These are phyloP conservation scores for Delia radicum DNA, from an alignment of 1,140 invertebrate genomes.

Conservation along the genomic window DNA sequence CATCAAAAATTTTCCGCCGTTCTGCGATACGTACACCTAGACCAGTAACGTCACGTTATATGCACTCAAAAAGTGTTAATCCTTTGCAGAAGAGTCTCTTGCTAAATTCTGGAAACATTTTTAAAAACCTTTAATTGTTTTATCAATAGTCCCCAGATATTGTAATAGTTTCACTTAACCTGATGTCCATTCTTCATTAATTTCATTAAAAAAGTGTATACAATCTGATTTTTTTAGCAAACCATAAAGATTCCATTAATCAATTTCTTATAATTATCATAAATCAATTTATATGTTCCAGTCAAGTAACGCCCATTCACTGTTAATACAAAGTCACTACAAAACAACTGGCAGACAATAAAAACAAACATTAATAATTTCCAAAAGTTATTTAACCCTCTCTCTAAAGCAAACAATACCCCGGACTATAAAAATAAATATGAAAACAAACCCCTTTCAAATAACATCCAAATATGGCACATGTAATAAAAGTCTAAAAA, in stretches of 20 bases:
- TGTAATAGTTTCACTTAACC: no score
- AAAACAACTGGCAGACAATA: not conserved
- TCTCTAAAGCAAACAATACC: not conserved
- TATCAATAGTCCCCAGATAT: no score
- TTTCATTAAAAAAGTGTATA: no score
- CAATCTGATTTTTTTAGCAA: no score
- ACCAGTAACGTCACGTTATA: no score
- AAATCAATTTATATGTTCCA: slow-evolving; percentile 1
- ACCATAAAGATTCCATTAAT: slow-evolving; percentile 10
- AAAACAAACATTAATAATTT: slow-evolving; percentile 22
- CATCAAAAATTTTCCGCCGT: no score
- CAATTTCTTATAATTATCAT: slow-evolving; percentile 22
- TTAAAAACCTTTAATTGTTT: no score
- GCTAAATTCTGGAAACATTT: no score
- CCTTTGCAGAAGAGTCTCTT: no score
- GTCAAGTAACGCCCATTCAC: slow-evolving; percentile 8
- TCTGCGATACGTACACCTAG: no score
- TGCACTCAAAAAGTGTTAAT: no score
- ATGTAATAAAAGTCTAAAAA: not conserved
- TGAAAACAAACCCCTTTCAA: not conserved
- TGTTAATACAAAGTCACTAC: not conserved
- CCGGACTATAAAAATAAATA: not conserved
- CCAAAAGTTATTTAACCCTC: slow-evolving; percentile 2
- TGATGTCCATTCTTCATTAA: no score
- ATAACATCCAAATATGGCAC: not conserved